A percentile compares a stretch with the other conserved stretches of the same genome.
phyloP scores from a whole-genome alignment of 2,888 invertebrate genomes.

The Girardia tigrina region DNA sequence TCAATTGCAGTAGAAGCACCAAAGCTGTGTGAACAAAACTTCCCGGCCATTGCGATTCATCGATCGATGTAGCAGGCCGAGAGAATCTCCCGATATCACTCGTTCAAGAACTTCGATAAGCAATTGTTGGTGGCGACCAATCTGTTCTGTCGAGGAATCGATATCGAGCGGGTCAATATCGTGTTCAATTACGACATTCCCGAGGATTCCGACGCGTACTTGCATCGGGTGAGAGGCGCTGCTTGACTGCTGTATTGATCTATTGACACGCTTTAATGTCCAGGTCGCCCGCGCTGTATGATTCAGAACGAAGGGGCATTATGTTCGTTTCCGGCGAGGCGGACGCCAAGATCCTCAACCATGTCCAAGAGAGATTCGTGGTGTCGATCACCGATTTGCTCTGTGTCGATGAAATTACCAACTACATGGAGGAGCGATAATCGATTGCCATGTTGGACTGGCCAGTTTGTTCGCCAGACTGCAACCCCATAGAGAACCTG shows the following conservation, averaged over 20 bases:
- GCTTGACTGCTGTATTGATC: neutral
- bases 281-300: slow-evolving; percentile 87
- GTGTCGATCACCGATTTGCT: slow-evolving; percentile 53
- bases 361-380: slow-evolving; percentile 95
- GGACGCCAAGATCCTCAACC: slow-evolving; percentile 90
- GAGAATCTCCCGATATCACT: slow-evolving; percentile 75
- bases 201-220: slow-evolving; percentile 92
- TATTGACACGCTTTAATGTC: no score
- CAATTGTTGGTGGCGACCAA: slow-evolving; percentile 94
- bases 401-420: neutral
- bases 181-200: slow-evolving; percentile 99
- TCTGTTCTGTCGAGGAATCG: slow-evolving; percentile 98
- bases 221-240: slow-evolving; percentile 73
- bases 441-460: neutral
- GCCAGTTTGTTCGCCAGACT: no score
- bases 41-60: slow-evolving; percentile 97
- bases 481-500: no score
- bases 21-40: slow-evolving; percentile 94
- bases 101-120: slow-evolving; percentile 98
- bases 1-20: no score
- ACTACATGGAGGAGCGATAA: slow-evolving; percentile 8
- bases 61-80: slow-evolving; percentile 93
- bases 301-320: slow-evolving; percentile 91
- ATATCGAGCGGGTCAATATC: slow-evolving; percentile 97
- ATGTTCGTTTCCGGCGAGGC: slow-evolving; percentile 94